Evolutionary conservation across 2,113 vertebrate genomes (phyloP).

Genomic region (Galemys pyrenaicus): DNA sequence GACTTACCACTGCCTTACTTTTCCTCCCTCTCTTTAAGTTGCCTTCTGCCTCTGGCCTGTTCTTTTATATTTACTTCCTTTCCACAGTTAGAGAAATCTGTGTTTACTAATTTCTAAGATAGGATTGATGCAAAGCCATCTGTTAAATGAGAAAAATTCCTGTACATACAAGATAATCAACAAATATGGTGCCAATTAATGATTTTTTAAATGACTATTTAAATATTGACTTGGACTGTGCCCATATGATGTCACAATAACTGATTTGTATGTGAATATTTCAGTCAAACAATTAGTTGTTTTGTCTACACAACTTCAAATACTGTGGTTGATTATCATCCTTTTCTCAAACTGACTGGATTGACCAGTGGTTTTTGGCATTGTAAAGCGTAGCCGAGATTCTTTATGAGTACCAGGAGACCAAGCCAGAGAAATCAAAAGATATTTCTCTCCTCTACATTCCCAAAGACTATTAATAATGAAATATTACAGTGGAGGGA

Average conservation of each 20-base stretch:
- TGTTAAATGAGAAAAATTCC: slow-evolving; percentile 70
- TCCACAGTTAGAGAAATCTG: slow-evolving; percentile 69
- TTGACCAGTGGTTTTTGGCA: slow-evolving; percentile 54
- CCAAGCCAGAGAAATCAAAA: slow-evolving; percentile 69
- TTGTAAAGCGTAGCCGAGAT: slow-evolving; percentile 49
- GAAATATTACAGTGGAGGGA: slow-evolving; percentile 63
- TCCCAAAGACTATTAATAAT: slow-evolving; percentile 61
- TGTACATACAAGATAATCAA: slow-evolving; percentile 68
- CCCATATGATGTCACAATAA: slow-evolving; percentile 68
- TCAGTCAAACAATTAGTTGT: slow-evolving; percentile 51
- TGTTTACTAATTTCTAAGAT: slow-evolving; percentile 75
- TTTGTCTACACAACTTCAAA: slow-evolving; percentile 35
- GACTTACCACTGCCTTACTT: neutral
- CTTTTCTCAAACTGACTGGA: slow-evolving; percentile 40
- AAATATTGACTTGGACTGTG: slow-evolving; percentile 72
- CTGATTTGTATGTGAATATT: slow-evolving; percentile 54
- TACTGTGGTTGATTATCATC: slow-evolving; percentile 45
- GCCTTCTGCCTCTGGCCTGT: slow-evolving; percentile 43
- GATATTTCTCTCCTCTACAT: slow-evolving; percentile 53
- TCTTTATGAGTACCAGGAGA: slow-evolving; percentile 63
- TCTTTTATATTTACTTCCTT: slow-evolving; percentile 68
- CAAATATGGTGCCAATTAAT: slow-evolving; percentile 75
- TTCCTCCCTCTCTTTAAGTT: slow-evolving; percentile 36
- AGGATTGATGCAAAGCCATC: slow-evolving; percentile 73
- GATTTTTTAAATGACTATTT: slow-evolving; percentile 69